A percentile compares a stretch with the other conserved stretches of the same genome.
Evolutionary conservation across 2,797 vertebrate species (phyloP).

Genomic region (Sarcophilus harrisii): DNA sequence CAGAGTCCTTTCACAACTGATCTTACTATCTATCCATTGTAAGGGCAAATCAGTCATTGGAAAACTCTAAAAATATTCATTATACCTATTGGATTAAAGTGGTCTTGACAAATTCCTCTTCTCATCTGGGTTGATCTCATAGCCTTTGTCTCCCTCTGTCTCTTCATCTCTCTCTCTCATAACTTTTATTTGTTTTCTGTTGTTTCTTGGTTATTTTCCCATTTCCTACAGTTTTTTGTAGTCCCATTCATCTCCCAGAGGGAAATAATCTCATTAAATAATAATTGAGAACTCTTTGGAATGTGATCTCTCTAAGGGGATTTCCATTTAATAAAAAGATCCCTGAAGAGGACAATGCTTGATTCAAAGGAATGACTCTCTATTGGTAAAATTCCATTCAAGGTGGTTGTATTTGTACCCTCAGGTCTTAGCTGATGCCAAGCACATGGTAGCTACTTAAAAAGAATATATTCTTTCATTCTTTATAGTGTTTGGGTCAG

Average conservation of each 20-base stretch:
- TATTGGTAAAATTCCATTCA: neutral
- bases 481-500: neutral
- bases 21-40: neutral
- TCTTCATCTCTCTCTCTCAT: neutral
- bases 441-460: neutral
- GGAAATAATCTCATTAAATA: neutral
- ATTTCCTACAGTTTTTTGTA: neutral
- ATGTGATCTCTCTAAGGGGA: neutral
- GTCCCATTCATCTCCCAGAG: neutral
- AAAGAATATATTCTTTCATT: neutral
- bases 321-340: constrained; percentile 50
- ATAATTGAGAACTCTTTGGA: neutral
- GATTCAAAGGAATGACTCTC: neutral
- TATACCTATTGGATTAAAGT: neutral
- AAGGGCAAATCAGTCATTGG: neutral
- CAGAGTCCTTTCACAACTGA: neutral
- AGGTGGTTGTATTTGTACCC: neutral
- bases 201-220: neutral
- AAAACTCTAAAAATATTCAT: neutral
- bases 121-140: neutral
- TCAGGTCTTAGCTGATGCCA: neutral
- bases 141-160: neutral
- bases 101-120: neutral
- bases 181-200: neutral
- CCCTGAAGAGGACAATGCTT: constrained; percentile 25